Percentiles rank a stretch among this genome's conserved stretches.
Conservation (phyloP, 1,140 invertebrate species). For the Drosophila albomicans region DNA sequence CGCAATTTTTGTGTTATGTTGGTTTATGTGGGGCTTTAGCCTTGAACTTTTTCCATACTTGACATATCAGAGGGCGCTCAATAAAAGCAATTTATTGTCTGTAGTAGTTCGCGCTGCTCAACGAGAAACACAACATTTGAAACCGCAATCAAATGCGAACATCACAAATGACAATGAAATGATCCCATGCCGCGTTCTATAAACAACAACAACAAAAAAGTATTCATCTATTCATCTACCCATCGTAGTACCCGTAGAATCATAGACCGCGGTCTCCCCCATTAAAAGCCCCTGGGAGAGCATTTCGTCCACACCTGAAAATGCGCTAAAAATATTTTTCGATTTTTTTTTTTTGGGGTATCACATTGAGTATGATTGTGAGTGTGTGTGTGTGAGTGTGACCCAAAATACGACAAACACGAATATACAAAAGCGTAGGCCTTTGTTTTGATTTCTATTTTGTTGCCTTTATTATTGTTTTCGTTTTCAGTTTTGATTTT, state of each 20-base stretch:
- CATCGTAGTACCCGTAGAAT: too few relatives aligned
- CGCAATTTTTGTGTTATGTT: slow-evolving; percentile 47
- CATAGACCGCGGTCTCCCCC: neutral
- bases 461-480: slow-evolving; percentile 45
- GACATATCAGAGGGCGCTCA: slow-evolving; percentile 13
- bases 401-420: slow-evolving; percentile 63
- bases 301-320: slow-evolving; percentile 51
- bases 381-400: slow-evolving; percentile 25
- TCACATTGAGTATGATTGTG: slow-evolving; percentile 2
- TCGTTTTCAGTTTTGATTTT: neutral
- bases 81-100: slow-evolving; percentile 19
- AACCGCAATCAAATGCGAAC: slow-evolving; percentile 22
- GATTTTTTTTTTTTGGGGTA: neutral
- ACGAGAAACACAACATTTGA: neutral
- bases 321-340: slow-evolving; percentile 66
- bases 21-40: slow-evolving; percentile 25
- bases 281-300: slow-evolving; percentile 56
- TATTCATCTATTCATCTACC: neutral
- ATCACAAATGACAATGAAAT: slow-evolving; percentile 42
- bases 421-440: slow-evolving; percentile 49
- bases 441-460: slow-evolving; percentile 47
- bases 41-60: slow-evolving; percentile 40
- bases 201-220: neutral
- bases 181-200: slow-evolving; percentile 43
- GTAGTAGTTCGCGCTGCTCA: slow-evolving; percentile 1